Base-by-base conservation (phyloP, 2,113 vertebrate genomes). In the Salvelinus fontinalis region DNA sequence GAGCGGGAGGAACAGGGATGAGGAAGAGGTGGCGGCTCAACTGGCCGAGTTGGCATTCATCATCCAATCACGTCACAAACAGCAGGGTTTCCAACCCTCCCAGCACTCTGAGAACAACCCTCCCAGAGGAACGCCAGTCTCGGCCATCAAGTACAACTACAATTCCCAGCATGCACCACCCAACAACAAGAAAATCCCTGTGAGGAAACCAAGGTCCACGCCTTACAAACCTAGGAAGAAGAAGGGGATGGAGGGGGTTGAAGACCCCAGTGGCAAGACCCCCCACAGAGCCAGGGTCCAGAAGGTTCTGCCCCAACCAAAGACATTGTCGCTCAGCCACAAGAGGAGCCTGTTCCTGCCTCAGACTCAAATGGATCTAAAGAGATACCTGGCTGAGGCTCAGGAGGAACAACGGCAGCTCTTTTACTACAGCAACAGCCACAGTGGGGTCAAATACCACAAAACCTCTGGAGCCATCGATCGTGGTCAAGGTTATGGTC, bases 21-120 rank as follows among this genome's bases (percentile, higher is more conserved):
- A 99, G 83, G 96, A 97, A 84, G 97, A 99, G 80, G 97, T 97
- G 75, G 97, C 97, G 11, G 89, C 95, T 57, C 97, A 99, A 72
- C 89, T 98, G 79, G 94, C 96, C 39, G 95, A 97, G 49, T 92
- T 99, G 13, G 96, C 97, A 34, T 95, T 95, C 0, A 94, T 95
- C 79, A 98, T 99, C 87, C 94, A 97, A 86, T 94, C 94, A 11
- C 93, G 89, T 79, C 93, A 94, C 83, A 93, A 76, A 68, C 81
- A 78, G 59, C 69, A 51, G 31, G 75, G 69, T 48, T 75, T 65
- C 67, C 48, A 66, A 62, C 48, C 31, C 12, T 72, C 62, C 72
- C 90, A 81, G 71, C 85, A 77, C 34, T 89, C 88, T 14, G 89
- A 92, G 81, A 92, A 91, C 80, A 90, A 88, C 79, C 89, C 86